A percentile compares a stretch with the other conserved stretches of the same genome.
These are phyloP conservation scores for Strigops habroptila DNA, from an alignment of 2,113 vertebrate species.

Conservation along the genomic window DNA sequence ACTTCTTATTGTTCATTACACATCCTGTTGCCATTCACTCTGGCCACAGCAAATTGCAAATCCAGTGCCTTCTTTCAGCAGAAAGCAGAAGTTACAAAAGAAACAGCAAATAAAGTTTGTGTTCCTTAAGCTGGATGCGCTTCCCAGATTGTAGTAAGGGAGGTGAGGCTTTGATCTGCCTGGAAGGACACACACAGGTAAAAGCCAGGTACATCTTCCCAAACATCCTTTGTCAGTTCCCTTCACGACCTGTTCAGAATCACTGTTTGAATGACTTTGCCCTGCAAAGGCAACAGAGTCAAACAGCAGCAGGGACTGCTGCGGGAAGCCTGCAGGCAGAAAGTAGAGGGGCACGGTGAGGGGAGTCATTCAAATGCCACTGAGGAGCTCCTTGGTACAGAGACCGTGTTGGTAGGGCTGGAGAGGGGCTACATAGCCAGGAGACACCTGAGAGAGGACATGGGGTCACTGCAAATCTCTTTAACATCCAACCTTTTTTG, in stretches of 20 bases:
- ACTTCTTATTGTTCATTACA: background rate
- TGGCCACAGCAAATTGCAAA: background rate
- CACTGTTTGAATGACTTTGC: slow-evolving; percentile 46
- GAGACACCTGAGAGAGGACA: background rate
- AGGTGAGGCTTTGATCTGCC: background rate
- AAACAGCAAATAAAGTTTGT: background rate
- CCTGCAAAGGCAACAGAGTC: slow-evolving; percentile 15
- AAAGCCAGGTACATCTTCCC: background rate
- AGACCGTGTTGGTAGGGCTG: background rate
- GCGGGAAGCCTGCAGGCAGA: background rate
- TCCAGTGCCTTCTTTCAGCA: background rate
- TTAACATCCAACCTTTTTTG: background rate
- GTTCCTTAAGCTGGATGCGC: background rate
- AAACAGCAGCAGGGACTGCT: slow-evolving; percentile 2
- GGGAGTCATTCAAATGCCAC: background rate
- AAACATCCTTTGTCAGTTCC: slow-evolving; percentile 29
- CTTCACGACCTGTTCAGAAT: slow-evolving; percentile 32
- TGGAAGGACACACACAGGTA: background rate
- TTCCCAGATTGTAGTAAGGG: background rate
- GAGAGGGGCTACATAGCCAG: background rate
- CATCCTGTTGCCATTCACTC: background rate
- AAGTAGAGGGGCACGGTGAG: background rate
- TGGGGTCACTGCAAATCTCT: background rate
- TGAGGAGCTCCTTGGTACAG: background rate
- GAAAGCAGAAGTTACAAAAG: background rate